Percentiles rank a stretch among this genome's conserved stretches.
Conservation (phyloP, 2,113 vertebrate species). For the Coturnix japonica region DNA sequence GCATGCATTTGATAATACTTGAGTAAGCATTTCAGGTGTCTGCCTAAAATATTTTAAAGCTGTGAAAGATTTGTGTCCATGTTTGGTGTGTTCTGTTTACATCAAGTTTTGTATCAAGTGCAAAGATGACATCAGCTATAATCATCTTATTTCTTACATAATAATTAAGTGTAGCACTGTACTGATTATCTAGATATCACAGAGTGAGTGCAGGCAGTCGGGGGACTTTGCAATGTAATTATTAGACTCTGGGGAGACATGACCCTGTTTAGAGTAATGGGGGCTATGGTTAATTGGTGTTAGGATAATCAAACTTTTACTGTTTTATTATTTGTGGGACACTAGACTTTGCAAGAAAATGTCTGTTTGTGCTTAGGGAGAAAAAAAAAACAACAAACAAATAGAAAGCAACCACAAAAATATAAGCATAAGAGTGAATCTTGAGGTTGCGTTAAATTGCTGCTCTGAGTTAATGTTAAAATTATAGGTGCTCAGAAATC, state of each 20-base stretch:
- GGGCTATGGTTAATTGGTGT: conserved; percentile 48
- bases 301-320: conserved; percentile 46
- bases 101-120: neutral
- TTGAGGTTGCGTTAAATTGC: neutral
- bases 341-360: neutral
- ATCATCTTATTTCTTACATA: neutral
- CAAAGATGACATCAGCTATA: neutral
- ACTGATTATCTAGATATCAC: neutral
- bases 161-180: conserved; percentile 46
- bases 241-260: conserved; percentile 1
- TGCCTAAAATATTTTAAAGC: neutral
- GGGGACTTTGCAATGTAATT: conserved; percentile 47
- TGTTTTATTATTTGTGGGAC: conserved; percentile 3
- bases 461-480: conserved; percentile 15
- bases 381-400: neutral
- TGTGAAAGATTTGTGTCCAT: neutral
- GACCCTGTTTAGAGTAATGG: conserved; percentile 47
- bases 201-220: conserved; percentile 32
- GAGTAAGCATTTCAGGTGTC: neutral
- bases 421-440: neutral
- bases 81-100: neutral
- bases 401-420: neutral
- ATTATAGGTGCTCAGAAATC: conserved; percentile 14
- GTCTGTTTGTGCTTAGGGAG: neutral
- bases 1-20: neutral